These are phyloP conservation scores for Heliconius sara DNA, from an alignment of 2,888 invertebrate species.

Conservation along the genomic window DNA sequence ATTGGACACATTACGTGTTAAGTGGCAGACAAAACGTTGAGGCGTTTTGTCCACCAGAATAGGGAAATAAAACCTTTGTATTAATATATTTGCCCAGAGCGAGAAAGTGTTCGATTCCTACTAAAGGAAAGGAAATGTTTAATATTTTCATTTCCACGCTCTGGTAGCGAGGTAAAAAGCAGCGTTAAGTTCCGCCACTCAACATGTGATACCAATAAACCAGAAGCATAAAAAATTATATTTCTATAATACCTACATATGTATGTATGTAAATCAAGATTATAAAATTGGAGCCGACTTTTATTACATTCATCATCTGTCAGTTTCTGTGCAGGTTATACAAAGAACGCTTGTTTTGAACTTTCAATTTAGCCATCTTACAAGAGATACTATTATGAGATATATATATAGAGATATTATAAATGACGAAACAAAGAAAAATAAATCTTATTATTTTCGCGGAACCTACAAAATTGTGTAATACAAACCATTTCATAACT, in stretches of 20 bases:
- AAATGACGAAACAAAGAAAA: constrained; percentile 23
- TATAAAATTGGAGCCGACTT: constrained; percentile 40
- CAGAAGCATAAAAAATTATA: not conserved
- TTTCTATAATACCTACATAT: not conserved
- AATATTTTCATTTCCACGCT: no score
- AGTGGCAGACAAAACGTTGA: no score
- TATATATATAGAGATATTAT: no score
- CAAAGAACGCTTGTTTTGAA: constrained; percentile 44
- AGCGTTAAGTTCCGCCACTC: no score
- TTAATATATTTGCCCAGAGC: no score
- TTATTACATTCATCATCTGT: constrained; percentile 48
- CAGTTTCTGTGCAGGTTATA: constrained; percentile 45
- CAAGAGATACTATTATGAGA: constrained; percentile 33
- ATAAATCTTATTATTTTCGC: constrained; percentile 1
- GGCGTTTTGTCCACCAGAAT: no score
- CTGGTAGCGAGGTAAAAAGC: no score
- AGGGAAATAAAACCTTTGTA: no score
- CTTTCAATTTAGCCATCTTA: constrained; percentile 44
- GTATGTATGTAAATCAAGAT: not conserved
- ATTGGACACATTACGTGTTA: no score
- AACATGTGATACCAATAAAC: no score
- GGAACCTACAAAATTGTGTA: constrained; percentile 22
- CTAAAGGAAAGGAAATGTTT: no score
- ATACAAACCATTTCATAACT: constrained; percentile 30
- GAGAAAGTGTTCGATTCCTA: no score